A percentile compares a stretch with the other conserved stretches of the same genome.
phyloP scores from a whole-genome alignment of 2,113 vertebrate genomes.

The Ptilorrhoa leucosticta region DNA sequence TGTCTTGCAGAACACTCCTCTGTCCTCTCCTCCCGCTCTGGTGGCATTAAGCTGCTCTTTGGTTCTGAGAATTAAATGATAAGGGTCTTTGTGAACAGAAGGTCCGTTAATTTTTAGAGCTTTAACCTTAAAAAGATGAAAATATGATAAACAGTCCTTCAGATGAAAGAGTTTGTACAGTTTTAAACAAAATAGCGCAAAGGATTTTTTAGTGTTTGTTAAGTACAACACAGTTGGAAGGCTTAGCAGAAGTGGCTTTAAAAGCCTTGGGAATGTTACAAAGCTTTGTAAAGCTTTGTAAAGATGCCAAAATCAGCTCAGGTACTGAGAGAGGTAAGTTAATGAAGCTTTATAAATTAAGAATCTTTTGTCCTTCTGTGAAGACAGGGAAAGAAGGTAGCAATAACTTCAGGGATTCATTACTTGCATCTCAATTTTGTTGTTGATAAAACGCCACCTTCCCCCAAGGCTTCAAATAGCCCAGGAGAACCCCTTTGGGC shows the following conservation, averaged over 20 bases:
- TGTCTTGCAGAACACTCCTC: not conserved
- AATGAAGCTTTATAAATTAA: not conserved
- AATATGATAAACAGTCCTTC: not conserved
- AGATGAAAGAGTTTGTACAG: not conserved
- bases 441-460: not conserved
- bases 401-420: not conserved
- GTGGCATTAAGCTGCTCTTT: not conserved
- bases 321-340: not conserved
- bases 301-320: not conserved
- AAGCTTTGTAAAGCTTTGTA: not conserved
- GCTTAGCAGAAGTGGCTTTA: not conserved
- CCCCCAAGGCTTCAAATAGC: not conserved
- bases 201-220: not conserved
- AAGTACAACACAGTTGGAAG: not conserved
- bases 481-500: not conserved
- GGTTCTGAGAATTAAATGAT: not conserved
- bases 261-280: not conserved
- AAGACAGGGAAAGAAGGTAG: not conserved
- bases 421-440: not conserved
- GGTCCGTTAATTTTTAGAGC: not conserved
- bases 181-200: not conserved
- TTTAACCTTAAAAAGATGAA: not conserved
- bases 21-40: not conserved
- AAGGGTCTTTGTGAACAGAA: not conserved
- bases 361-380: not conserved